Conservation (phyloP, 2,113 vertebrate genomes). For the Podiceps cristatus region DNA sequence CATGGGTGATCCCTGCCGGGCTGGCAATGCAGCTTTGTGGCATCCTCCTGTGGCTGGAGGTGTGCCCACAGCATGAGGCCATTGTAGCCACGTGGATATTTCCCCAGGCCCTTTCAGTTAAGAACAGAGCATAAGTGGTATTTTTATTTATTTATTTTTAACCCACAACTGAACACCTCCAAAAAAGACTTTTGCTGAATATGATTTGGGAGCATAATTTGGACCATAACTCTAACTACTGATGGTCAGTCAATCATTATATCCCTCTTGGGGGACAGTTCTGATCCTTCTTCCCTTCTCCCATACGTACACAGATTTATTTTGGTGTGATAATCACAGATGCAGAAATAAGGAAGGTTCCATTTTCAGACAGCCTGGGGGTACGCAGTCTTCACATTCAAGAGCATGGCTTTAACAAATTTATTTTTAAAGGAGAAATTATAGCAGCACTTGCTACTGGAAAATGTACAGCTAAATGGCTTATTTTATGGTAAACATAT, state of each 20-base stretch:
- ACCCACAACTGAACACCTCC: not conserved
- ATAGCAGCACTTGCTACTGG: not conserved
- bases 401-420: not conserved
- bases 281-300: not conserved
- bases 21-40: not conserved
- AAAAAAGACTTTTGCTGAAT: not conserved
- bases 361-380: not conserved
- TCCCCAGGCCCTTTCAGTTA: not conserved
- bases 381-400: not conserved
- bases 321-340: not conserved
- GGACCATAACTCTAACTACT: not conserved
- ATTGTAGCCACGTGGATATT: accelerated
- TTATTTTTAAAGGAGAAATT: not conserved
- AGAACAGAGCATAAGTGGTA: not conserved
- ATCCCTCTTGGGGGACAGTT: not conserved
- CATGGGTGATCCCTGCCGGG: not conserved
- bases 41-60: not conserved
- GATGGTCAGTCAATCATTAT: not conserved
- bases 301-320: not conserved
- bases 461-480: not conserved
- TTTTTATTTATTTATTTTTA: too few relatives aligned
- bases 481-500: not conserved
- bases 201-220: not conserved
- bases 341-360: not conserved
- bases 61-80: not conserved